A percentile compares a stretch with the other conserved stretches of the same genome.
Conservation (phyloP, 2,797 vertebrate genomes). For the Spatula versicolor region DNA sequence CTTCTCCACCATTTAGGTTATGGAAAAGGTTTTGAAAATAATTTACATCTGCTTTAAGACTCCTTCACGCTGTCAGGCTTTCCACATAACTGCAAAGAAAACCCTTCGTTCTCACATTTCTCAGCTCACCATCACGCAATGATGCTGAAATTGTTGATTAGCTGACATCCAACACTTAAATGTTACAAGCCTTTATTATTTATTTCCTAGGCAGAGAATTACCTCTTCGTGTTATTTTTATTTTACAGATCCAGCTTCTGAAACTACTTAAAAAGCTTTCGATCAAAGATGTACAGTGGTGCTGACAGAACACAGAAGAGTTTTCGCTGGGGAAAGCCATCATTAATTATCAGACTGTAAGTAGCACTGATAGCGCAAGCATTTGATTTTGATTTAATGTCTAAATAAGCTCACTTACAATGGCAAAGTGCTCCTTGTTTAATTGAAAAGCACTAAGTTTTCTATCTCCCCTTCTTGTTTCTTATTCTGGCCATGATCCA, state of each 20-base stretch:
- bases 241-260: constrained; percentile 67
- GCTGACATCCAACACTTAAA: constrained; percentile 45
- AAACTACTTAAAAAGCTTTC: constrained; percentile 71
- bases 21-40: background rate
- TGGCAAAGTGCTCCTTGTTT: constrained; percentile 58
- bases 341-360: constrained; percentile 68
- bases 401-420: constrained; percentile 64
- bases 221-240: constrained; percentile 53
- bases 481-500: constrained; percentile 43
- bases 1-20: background rate
- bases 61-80: background rate
- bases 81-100: background rate
- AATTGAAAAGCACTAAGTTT: constrained; percentile 65
- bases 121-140: background rate
- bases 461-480: constrained; percentile 5
- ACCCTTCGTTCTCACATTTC: background rate
- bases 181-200: constrained; percentile 45
- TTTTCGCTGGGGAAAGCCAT: constrained; percentile 42
- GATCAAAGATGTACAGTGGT: constrained; percentile 62
- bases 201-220: constrained; percentile 64
- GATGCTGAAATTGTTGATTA: constrained; percentile 11
- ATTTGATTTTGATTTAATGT: constrained; percentile 72
- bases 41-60: background rate
- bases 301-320: constrained; percentile 51
- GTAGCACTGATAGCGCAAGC: constrained; percentile 49